A percentile compares a stretch with the other conserved stretches of the same genome.
Evolutionary conservation across 2,113 vertebrate genomes (phyloP).

Genomic region (Ictalurus furcatus): DNA sequence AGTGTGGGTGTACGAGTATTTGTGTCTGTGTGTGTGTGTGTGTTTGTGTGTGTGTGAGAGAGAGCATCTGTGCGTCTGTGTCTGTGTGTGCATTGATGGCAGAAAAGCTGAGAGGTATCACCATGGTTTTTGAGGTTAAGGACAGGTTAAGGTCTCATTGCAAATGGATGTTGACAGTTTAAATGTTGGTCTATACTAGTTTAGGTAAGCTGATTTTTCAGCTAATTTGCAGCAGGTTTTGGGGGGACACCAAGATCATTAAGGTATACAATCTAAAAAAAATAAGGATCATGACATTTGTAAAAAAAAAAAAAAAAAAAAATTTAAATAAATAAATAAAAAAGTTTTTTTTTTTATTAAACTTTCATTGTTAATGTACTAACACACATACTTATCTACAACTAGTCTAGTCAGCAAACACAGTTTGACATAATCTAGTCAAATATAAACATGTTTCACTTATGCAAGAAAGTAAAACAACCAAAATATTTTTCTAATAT

Average conservation of each 20-base stretch:
- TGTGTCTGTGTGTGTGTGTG: slow-evolving; percentile 10
- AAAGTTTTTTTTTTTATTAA: no score
- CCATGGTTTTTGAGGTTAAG: not conserved
- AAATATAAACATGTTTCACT: slow-evolving; percentile 13
- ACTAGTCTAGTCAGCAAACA: slow-evolving; percentile 9
- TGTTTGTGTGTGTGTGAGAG: not conserved
- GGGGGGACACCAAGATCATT: not conserved
- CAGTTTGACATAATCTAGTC: not conserved
- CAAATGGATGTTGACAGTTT: not conserved
- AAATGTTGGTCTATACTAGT: slow-evolving; percentile 13
- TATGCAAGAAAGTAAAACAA: not conserved
- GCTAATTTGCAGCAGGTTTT: not conserved
- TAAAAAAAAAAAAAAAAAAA: not conserved
- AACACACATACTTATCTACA: slow-evolving; percentile 7
- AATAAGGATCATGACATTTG: not conserved
- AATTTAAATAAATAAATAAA: no score
- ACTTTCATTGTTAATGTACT: slow-evolving; percentile 15
- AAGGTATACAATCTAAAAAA: not conserved
- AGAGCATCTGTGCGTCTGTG: not conserved
- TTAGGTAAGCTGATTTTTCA: not conserved
- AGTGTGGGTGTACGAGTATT: not conserved
- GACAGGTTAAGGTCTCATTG: not conserved
- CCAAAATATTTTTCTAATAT: not conserved
- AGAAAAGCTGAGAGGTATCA: not conserved
- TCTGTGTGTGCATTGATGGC: not conserved